These are phyloP conservation scores for Holocentrus rufus DNA, from an alignment of 2,797 vertebrate genomes.

Conservation along the genomic window DNA sequence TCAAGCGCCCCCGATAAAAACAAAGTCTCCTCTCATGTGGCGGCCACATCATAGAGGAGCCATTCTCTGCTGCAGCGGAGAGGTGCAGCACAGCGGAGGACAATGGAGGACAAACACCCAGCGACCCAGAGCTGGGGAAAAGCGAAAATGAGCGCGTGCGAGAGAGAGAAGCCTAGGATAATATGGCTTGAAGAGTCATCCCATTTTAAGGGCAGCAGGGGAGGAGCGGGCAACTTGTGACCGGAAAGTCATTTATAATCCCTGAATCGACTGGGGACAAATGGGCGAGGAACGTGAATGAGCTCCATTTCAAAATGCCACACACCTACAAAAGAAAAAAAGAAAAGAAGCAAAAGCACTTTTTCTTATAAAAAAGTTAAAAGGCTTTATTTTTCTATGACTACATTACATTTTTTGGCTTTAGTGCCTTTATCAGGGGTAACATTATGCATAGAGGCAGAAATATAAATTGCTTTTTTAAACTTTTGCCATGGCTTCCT, in stretches of 20 bases:
- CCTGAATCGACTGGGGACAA: no score
- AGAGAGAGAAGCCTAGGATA: constrained; percentile 8
- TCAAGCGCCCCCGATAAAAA: constrained; percentile 63
- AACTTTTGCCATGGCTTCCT: no score
- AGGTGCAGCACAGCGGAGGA: constrained; percentile 55
- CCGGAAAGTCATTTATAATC: neutral
- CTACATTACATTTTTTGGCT: no score
- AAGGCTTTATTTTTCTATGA: no score
- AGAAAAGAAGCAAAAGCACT: no score
- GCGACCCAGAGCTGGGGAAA: neutral
- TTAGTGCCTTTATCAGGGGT: no score
- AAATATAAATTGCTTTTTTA: no score
- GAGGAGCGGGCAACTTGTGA: neutral
- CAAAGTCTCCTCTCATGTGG: constrained; percentile 71
- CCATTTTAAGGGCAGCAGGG: neutral
- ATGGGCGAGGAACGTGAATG: no score
- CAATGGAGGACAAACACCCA: constrained; percentile 48
- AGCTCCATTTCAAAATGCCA: no score
- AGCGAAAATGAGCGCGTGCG: constrained; percentile 19
- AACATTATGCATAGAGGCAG: no score
- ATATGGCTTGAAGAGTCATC: neutral
- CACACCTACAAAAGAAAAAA: no score
- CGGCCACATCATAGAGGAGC: constrained; percentile 58
- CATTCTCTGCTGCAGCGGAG: constrained; percentile 62
- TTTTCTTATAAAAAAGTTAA: no score